Evolutionary conservation across 2,113 vertebrate genomes (phyloP), one percentile per base, ranked within the genome.

Genomic region (Sturnira hondurensis): DNA sequence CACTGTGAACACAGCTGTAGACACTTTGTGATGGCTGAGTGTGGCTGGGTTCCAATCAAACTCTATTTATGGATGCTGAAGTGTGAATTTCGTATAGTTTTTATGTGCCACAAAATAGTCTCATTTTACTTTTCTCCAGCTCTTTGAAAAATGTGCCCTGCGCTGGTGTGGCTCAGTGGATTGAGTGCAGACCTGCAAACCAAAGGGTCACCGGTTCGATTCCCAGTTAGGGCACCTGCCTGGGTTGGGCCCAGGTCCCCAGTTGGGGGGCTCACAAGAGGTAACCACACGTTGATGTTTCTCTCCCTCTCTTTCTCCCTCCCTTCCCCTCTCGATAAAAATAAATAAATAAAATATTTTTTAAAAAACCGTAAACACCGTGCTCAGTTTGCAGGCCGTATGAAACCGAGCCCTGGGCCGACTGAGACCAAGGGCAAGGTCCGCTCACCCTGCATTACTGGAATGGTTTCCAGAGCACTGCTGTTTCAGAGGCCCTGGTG

Each of bases 391-490:
- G 8, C 31, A 22, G 68, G 85, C n/a, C 24, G 1, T 2, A 17
- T 0, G 22, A 31, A 47, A 54, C 45, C 31, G 16, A 56, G 50
- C 14, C 0, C 16, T 0, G 0, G 68, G 76, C n/a, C 12, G 3
- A 28, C 24, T 4, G 58, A 3, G n/a, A 15, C 28, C 36, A 16
- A 0, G 0, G 24, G 2, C 1, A 19, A 0, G 3, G 7, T 4
- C 13, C 7, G 65, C 14, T 14, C 3, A 0, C 7, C 31, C n/a
- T 65, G 24, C 3, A 33, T 83, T 10, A 1, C 3, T 0, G 20
- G 41, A 43, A 31, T 3, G 31, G 19, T 43, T 54, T 82, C 63
- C n/a, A 41, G 65, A 67, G 61, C 80, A 43, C 20, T 11, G 50
- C 16, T 14, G 8, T 11, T 12, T 38, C 41, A 3, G 1, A 15